Evolutionary conservation across 2,113 vertebrate genomes (phyloP), one percentile per base, ranked within the genome.

Genomic region (Nyctereutes procyonoides): DNA sequence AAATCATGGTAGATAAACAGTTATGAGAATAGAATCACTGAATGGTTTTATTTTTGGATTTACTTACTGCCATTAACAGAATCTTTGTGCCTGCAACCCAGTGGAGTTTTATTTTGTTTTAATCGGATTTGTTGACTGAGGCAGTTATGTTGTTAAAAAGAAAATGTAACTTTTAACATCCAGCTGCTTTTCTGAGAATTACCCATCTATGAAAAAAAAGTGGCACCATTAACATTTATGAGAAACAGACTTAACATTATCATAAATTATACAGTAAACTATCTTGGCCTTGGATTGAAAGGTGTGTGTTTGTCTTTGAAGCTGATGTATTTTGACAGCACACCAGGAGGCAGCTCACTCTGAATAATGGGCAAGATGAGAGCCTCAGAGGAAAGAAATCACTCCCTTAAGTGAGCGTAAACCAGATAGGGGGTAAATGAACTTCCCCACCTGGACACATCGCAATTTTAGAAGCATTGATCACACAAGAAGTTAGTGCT

Each of bases 271-370:
- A 97, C 97, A 96, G 24, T 98, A 97, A 98, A 97, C 96, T 88
- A 90, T 80, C 96, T 96, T 97, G 98, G 82, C 96, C 98, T 97
- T 80, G 95, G 95, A 97, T 98, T 96, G 98, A 97, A 98, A 98
- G 98, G 98, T 98, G 97, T 97, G 96, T 98, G 97, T 97, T 97
- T 98, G 98, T 97, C 97, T 98, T 98, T 99, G 98, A 99, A 97
- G 98, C 97, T 98, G 98, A 98, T 98, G 90, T 97, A 97, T 98
- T 98, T 98, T 98, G 98, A 98, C 98, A 98, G 98, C 97, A 48
- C 96, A 81, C 88, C 98, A 97, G 97, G 84, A 98, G 98, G 97
- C 94, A 96, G 98, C 98, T 98, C 98, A 82, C 97, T 98, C 97
- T 98, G 98, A 98, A 98, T 99, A 98, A 98, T 91, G 98, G 98